Evolutionary conservation across 2,797 vertebrate species (phyloP).

Genomic region (Darevskia mixta): DNA sequence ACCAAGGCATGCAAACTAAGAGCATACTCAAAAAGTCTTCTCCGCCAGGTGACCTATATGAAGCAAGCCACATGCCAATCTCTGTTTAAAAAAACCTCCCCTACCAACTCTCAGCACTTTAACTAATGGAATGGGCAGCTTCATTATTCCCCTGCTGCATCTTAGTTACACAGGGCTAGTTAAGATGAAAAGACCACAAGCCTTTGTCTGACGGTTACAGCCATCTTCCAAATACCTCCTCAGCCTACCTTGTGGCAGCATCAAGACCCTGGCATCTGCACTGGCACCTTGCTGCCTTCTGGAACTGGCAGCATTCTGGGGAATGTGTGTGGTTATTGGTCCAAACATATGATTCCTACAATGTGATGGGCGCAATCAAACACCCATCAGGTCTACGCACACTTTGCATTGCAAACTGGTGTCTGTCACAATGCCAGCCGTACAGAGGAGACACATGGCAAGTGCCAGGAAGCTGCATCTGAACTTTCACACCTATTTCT

Average conservation of each 20-base stretch:
- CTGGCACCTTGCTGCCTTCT: neutral
- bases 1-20: no score
- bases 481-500: neutral
- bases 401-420: neutral
- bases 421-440: neutral
- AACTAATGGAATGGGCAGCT: no score
- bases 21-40: no score
- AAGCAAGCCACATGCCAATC: no score
- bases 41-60: no score
- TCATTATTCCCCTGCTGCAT: no score
- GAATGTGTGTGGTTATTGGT: neutral
- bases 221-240: neutral
- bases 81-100: no score
- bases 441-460: neutral
- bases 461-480: neutral
- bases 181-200: neutral
- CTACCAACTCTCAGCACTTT: no score
- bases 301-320: neutral
- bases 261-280: neutral
- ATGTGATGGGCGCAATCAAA: neutral
- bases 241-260: neutral
- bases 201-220: neutral
- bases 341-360: neutral
- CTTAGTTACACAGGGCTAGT: neutral
- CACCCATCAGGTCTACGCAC: neutral